Base-by-base conservation (phyloP, 2,113 vertebrate species). In the Xiphophorus maculatus region DNA sequence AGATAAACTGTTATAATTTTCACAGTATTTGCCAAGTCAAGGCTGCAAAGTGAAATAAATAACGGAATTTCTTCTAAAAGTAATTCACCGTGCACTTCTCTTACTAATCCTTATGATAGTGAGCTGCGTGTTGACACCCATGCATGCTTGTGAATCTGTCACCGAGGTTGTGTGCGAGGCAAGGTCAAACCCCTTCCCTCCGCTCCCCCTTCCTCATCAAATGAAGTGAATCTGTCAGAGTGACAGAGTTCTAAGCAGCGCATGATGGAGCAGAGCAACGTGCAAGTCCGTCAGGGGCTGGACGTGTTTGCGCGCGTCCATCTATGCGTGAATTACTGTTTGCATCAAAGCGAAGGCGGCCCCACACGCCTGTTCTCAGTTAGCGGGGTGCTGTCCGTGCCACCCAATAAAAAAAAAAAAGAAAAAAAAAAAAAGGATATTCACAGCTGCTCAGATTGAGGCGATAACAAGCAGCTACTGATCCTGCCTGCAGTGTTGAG, bases 191-290 rank as follows among this genome's bases (percentile, higher is more conserved):
- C 88, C 80, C 79, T 42, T 42, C 14, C 40, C 40, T 42, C 40
- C 44, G 1, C 44, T 27, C 40, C 40, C 44, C 14, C 17, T 29
- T 78, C 29, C 88, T 88, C 89, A 88, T 90, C 87, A 87, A 83
- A 91, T 85, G 81, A 89, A 88, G 75, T 64, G 9, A 76, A 33
- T 77, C 82, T 82, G 89, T 84, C 89, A 82, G 76, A 76, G 71
- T 86, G 90, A 91, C 88, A 83, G 79, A 85, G 84, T 88, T 86
- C 84, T 88, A 80, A 83, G 85, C 29, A 10, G 79, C 80, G 81
- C 89, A 70, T 75, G 85, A 89, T 87, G 77, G 87, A 87, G 71
- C 35, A 74, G 65, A 77, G 80, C 61, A 65, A 70, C 70, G 58
- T 66, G 15, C 67, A 71, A 63, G 80, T 15, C 74, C 80, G 84